Evolutionary conservation across 2,888 invertebrate species (phyloP).

Genomic region (Lasioglossum pauxillum): DNA sequence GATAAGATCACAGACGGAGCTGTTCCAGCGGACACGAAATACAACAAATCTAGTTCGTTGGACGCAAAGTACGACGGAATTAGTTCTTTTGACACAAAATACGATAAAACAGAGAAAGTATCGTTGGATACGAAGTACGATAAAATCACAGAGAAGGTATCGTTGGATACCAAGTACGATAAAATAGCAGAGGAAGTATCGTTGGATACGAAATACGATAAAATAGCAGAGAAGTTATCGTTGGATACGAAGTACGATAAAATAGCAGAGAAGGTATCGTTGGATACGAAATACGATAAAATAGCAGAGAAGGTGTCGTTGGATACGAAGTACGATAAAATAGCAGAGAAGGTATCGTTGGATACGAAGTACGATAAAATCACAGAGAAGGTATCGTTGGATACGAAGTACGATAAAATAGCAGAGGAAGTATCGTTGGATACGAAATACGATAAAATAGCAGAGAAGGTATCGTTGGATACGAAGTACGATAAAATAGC

Average conservation of each 20-base stretch:
- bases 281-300: slow-evolving; percentile 12
- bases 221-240: too few species aligned
- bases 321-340: too few species aligned
- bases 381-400: neutral
- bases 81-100: neutral
- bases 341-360: too few species aligned
- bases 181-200: neutral
- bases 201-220: neutral
- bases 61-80: neutral
- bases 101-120: neutral
- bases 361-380: too few species aligned
- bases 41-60: neutral
- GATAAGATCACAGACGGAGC: neutral
- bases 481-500: neutral
- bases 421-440: too few species aligned
- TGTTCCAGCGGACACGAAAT: neutral
- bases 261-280: neutral
- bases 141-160: neutral
- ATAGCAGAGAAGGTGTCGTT: too few species aligned
- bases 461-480: neutral
- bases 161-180: neutral
- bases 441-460: neutral
- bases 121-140: slow-evolving; percentile 22
- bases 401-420: too few species aligned
- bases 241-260: neutral